A percentile compares a stretch with the other conserved stretches of the same genome.
Evolutionary conservation across 2,888 invertebrate genomes (phyloP).

Genomic region (Amblyjoppa fuscipennis): DNA sequence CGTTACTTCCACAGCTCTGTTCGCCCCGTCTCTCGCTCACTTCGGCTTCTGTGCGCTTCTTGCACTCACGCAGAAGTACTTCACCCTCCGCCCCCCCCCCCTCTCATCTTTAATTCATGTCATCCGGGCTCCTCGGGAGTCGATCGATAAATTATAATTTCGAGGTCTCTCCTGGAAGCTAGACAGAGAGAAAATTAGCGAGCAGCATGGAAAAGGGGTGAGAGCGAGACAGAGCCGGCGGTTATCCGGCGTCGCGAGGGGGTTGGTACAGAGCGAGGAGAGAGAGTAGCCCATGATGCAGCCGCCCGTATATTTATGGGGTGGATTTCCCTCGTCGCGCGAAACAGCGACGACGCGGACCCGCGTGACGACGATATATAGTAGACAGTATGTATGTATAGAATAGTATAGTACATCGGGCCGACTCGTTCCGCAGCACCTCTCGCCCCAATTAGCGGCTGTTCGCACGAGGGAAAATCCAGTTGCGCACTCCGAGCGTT

Average conservation of each 20-base stretch:
- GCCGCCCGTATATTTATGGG: conserved; percentile 68
- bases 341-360: conserved; percentile 66
- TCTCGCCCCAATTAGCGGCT: conserved; percentile 68
- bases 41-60: conserved; percentile 49
- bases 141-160: conserved; percentile 85
- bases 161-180: conserved; percentile 76
- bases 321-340: conserved; percentile 66
- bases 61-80: conserved; percentile 77
- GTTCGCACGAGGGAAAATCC: conserved; percentile 67
- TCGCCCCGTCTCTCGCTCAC: conserved; percentile 43
- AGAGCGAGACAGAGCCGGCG: conserved; percentile 71
- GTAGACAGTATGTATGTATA: conserved; percentile 60
- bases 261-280: conserved; percentile 25
- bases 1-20: conserved; percentile 64
- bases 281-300: conserved; percentile 64
- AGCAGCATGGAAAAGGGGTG: conserved; percentile 28
- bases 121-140: conserved; percentile 81
- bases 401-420: conserved; percentile 57
- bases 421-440: conserved; percentile 64
- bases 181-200: conserved; percentile 65
- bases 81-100: conserved; percentile 74
- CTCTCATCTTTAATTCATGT: conserved; percentile 84
- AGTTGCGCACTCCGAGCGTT: conserved; percentile 62
- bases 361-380: conserved; percentile 55
- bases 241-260: conserved; percentile 76